Conservation (phyloP, 92 coral and sea anemone genomes). For the Zoanthus sansibaricus region DNA sequence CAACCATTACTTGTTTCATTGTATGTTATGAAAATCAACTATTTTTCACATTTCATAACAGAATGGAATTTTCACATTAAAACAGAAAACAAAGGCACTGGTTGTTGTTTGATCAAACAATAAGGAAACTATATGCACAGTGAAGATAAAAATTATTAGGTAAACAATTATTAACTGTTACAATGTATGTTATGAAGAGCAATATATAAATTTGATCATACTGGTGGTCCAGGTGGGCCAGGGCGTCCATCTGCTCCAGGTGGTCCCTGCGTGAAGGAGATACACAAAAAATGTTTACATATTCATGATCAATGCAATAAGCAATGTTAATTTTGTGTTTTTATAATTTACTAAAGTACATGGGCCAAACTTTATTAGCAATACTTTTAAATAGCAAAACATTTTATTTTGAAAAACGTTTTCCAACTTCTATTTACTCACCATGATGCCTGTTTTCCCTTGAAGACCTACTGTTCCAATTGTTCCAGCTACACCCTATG, state of each 20-base stretch:
- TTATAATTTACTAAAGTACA: no score
- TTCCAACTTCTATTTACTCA: not conserved
- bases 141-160: not conserved
- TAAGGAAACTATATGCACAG: no score
- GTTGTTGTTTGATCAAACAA: no score
- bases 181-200: not conserved
- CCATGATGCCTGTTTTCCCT: not conserved
- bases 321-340: no score
- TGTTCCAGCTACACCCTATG: not conserved
- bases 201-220: not conserved
- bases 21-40: not conserved
- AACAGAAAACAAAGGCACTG: no score
- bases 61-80: no score
- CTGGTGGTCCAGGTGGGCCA: not conserved
- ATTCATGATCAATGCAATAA: no score
- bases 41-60: no score
- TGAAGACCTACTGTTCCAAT: not conserved
- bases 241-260: not conserved
- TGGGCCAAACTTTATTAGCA: no score
- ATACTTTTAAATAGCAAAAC: no score
- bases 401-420: not conserved
- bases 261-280: not conserved
- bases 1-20: not conserved
- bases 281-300: no score
- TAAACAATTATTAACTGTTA: not conserved